Base-by-base conservation (phyloP, 2,888 invertebrate species). In the Drosophila rellima region DNA sequence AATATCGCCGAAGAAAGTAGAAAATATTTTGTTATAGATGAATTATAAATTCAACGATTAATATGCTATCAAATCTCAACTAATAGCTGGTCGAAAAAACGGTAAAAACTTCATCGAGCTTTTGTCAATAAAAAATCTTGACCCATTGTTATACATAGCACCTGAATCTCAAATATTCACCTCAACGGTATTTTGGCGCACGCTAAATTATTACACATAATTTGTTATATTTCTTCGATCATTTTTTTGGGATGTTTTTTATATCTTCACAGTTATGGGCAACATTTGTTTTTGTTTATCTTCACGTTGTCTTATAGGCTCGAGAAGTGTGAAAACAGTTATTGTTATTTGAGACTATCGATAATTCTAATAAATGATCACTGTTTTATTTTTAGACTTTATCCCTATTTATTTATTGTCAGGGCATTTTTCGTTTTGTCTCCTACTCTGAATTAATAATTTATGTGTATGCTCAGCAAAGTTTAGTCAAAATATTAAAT, bases 141-240 rank as follows among this genome's bases (percentile, higher is more conserved):
- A 15, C 7, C 73, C 61, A 85, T 88, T 88, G 88, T 85, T 69
- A 61, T 31, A 44, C 31, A 17, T 40, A 29, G 23, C 23, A 35
- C 15, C 33, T 18, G 35, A 61, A 59, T 59, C 50, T 52, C 33
- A 59, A 48, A 81, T 55, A 44, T 59, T 51, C 17, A 50, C 10
- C 35, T 17, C 23, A 77, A 83, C 86, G 88, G 83, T 85, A 88
- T 88, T 88, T 88, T 88, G 86, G 88, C 82, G 88, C 83, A 82
- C 88, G 80, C 82, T 88, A 78, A 80, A 85, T 88, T 88, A 85
- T 79, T 70, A 65, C 60, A 77, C 51, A 55, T 70, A 77, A 83
- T 82, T 85, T 82, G 80, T 85, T 82, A 88, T 88, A 69, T 69
- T 74, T 81, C 69, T 65, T 54, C 7, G 44, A 15, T 8, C 37